Conservation (phyloP, 1,140 invertebrate species). For the Zaprionus davidi region DNA sequence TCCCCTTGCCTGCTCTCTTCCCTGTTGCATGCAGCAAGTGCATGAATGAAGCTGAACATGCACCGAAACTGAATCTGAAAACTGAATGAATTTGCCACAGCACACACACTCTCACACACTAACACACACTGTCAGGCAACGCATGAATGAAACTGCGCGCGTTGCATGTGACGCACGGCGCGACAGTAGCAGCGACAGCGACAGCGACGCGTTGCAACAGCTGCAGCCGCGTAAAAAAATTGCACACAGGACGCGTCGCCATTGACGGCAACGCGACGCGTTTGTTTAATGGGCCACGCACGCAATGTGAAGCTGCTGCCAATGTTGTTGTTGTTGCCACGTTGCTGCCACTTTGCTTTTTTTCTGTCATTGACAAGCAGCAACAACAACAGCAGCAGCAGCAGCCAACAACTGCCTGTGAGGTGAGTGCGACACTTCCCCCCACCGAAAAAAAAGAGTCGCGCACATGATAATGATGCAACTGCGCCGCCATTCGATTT, state of each 20-base stretch:
- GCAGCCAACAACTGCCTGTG: neutral
- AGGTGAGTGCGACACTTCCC: conserved; percentile 30
- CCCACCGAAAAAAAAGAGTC: conserved; percentile 34
- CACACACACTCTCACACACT: conserved; percentile 57
- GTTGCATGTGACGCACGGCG: conserved; percentile 46
- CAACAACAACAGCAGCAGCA: conserved; percentile 40
- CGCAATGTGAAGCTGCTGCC: conserved; percentile 42
- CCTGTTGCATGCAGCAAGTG: conserved; percentile 39
- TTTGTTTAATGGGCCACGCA: conserved; percentile 77
- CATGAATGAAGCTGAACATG: conserved; percentile 62
- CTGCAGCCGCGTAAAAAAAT: conserved; percentile 29
- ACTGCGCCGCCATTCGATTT: conserved; percentile 68
- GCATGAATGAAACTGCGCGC: conserved; percentile 75
- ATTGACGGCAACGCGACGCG: conserved; percentile 55
- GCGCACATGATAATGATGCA: conserved; percentile 62
- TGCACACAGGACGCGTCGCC: conserved; percentile 18
- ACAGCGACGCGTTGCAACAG: conserved; percentile 46
- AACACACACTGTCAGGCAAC: conserved; percentile 36
- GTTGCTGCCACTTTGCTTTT: conserved; percentile 3
- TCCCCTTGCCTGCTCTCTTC: neutral
- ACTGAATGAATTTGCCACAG: conserved; percentile 71
- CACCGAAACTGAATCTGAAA: conserved; percentile 36
- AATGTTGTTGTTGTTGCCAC: conserved; percentile 20
- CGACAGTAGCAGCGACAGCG: conserved; percentile 10
- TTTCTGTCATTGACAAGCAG: conserved; percentile 1